Base-by-base conservation (phyloP, 2,797 vertebrate genomes). In the Etheostoma nigrum region DNA sequence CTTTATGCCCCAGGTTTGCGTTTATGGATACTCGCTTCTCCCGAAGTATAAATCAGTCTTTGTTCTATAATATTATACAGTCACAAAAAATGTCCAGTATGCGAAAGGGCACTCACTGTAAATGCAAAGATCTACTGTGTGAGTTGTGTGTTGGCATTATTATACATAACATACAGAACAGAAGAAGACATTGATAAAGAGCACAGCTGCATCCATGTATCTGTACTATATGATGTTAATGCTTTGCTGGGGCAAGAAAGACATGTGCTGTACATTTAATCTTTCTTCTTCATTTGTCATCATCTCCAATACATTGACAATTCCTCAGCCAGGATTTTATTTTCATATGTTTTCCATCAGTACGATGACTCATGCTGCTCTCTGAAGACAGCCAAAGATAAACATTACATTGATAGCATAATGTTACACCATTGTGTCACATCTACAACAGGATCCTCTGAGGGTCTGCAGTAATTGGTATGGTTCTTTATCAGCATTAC, bases 131-230 rank as follows among this genome's bases (percentile, higher is more conserved):
- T 18, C 30, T 47, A 19, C 40, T 44, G 42, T 60, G 12, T 62
- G 53, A 74, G 21, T 66, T 74, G 51, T 42, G 51, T 21, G 16
- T 62, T 45, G 42, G 48, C 44, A 79, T 78, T 57, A 62, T 70
- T 44, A 57, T 64, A 61, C 18, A 5, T 30, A 62, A 27, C 18
- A 55, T 19, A 54, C n/a, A 14, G 40, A 79, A 66, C 54, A 79
- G 60, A 72, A 45, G n/a, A 77, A 47, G 45, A 74, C n/a, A 67
- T 65, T 77, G 54, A 80, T 67, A 63, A 67, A 78, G 59, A 67
- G 42, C 67, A 71, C 87, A 90, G 80, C 78, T 88, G 81, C 71
- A 72, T 59, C 15, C 21, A 58, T 66, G 59, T 52, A 79, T 25
- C 64, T 75, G 70, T 54, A 48, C 44, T 79, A 23, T 76, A 64